A percentile compares a stretch with the other conserved stretches of the same genome.
Evolutionary conservation across 2,113 vertebrate species (phyloP).

Genomic region (Corapipo altera): DNA sequence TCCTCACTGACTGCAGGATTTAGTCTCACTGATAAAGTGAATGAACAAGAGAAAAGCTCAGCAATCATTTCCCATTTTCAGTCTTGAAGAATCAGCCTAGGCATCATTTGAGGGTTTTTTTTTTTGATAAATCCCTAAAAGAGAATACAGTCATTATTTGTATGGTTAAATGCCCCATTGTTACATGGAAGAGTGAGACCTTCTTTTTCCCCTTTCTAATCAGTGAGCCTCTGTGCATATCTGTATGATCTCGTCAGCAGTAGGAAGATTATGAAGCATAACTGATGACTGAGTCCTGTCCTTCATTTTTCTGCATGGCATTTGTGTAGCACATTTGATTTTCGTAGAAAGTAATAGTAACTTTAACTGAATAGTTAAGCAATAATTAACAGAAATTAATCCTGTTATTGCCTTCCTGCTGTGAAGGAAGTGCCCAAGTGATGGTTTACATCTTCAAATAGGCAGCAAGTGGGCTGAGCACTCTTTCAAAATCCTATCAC

Average conservation of each 20-base stretch:
- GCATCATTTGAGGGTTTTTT: not conserved
- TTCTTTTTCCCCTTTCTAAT: not conserved
- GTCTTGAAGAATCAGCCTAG: not conserved
- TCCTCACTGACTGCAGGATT: not conserved
- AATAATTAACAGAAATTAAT: not conserved
- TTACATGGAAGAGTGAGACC: not conserved
- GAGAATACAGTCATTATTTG: not conserved
- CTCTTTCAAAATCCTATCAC: fast-evolving
- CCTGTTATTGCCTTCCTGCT: not conserved
- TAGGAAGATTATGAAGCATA: not conserved
- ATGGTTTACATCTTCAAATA: not conserved
- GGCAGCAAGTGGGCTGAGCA: not conserved
- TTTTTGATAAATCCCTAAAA: not conserved
- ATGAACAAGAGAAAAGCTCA: not conserved
- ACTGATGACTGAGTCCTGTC: not conserved
- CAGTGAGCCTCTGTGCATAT: not conserved
- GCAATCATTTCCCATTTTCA: not conserved
- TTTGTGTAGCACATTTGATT: not conserved
- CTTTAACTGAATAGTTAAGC: not conserved
- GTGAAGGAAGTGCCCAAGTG: not conserved
- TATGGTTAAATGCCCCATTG: not conserved
- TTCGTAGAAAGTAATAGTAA: not conserved
- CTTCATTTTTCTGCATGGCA: not conserved
- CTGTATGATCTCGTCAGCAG: not conserved
- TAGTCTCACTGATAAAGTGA: not conserved